A percentile compares a stretch with the other conserved stretches of the same genome.
Conservation (phyloP, 2,888 invertebrate species). For the Bedellia somnulentella region DNA sequence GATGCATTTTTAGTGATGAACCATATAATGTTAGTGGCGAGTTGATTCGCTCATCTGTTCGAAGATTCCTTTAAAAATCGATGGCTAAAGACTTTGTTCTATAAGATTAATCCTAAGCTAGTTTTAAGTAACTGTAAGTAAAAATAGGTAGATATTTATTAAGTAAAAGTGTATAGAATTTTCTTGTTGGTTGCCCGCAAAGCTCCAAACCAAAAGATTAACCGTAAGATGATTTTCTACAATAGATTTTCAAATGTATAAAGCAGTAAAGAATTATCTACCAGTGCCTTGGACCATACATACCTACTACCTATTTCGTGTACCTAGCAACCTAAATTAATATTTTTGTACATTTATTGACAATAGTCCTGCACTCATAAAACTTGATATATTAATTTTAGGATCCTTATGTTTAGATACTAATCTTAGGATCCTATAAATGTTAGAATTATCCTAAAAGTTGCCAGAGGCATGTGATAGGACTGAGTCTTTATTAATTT, state of each 20-base stretch:
- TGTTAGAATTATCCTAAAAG: too few relatives aligned
- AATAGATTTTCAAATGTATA: not conserved
- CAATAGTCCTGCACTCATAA: too few relatives aligned
- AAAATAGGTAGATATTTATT: conserved; percentile 54
- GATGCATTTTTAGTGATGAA: conserved; percentile 57
- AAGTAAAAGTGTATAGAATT: conserved; percentile 38
- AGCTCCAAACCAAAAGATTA: conserved; percentile 44
- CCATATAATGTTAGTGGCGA: conserved; percentile 39
- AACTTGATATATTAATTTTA: too few relatives aligned
- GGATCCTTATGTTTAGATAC: too few relatives aligned
- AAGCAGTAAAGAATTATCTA: conserved; percentile 21
- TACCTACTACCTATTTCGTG: conserved; percentile 54
- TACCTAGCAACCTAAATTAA: conserved; percentile 39
- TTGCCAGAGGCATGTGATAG: conserved; percentile 42
- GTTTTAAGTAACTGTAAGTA: conserved; percentile 41
- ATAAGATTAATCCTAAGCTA: conserved; percentile 37
- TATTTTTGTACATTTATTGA: conserved; percentile 56
- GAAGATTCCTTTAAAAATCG: conserved; percentile 53
- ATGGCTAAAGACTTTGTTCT: conserved; percentile 56
- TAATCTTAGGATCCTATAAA: too few relatives aligned
- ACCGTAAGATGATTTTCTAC: conserved; percentile 24
- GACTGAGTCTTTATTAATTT: conserved; percentile 52
- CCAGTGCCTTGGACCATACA: conserved; percentile 59
- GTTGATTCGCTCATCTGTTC: conserved; percentile 61
- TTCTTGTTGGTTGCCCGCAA: conserved; percentile 44